Percentiles rank a stretch among this genome's conserved stretches.
Evolutionary conservation across 2,888 invertebrate genomes (phyloP).

Genomic region (Alloscopus bannaensis): DNA sequence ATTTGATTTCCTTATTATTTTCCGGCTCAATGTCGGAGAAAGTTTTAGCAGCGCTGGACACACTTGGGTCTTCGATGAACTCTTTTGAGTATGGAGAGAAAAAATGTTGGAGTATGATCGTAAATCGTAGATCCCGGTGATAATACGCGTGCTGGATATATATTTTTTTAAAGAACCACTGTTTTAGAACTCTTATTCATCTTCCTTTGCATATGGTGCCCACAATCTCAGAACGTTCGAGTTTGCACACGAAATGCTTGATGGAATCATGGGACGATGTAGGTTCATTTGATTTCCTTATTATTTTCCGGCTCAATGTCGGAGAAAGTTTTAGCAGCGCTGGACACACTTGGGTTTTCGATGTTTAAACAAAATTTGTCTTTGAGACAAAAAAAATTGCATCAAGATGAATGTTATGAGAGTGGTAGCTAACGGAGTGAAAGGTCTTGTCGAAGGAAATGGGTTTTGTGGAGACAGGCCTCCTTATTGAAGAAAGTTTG

Average conservation of each 20-base stretch:
- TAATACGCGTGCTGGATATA: not conserved
- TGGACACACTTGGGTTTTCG: too few species aligned
- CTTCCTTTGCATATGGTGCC: too few species aligned
- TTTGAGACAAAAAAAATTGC: conserved; percentile 36
- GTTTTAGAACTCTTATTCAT: too few species aligned
- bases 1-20: conserved; percentile 10
- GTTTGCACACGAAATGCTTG: too few species aligned
- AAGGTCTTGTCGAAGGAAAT: conserved; percentile 22
- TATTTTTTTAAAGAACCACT: not conserved
- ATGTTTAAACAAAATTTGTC: conserved; percentile 35
- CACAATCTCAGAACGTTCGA: too few species aligned
- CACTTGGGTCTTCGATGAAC: too few species aligned
- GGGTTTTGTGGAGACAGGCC: too few species aligned
- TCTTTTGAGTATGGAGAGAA: not conserved
- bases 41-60: too few species aligned
- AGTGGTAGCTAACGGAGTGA: conserved; percentile 22
- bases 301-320: conserved; percentile 4
- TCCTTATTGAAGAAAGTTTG: not conserved
- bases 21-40: too few species aligned
- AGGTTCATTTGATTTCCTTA: conserved; percentile 21
- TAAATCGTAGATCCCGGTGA: conserved; percentile 11
- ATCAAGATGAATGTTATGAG: conserved; percentile 38
- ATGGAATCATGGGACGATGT: not conserved
- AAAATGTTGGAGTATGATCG: conserved; percentile 6
- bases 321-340: too few species aligned